These are phyloP conservation scores for Actinernus sp. DNA, from an alignment of 92 coral and sea anemone genomes.

Conservation along the genomic window DNA sequence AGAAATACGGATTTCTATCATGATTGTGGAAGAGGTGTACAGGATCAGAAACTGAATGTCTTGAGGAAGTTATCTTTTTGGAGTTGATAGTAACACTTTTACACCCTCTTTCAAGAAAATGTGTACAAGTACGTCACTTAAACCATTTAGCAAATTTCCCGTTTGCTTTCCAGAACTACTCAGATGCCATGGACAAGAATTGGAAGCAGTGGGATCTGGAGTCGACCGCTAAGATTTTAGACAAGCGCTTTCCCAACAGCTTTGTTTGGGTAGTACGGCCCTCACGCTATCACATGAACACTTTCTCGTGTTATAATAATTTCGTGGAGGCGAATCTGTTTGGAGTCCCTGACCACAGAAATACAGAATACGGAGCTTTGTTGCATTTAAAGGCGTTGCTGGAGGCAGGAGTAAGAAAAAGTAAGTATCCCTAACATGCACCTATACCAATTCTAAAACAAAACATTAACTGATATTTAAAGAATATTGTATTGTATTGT, in stretches of 20 bases:
- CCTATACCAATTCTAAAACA: no score
- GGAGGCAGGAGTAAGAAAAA: slow-evolving; percentile 73
- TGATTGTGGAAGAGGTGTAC: no score
- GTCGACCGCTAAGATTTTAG: slow-evolving; percentile 83
- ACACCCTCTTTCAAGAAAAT: no score
- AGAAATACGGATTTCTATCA: no score
- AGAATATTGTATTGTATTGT: no score
- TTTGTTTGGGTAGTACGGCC: slow-evolving; percentile 96
- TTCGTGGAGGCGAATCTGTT: slow-evolving; percentile 85
- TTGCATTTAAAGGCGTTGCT: slow-evolving; percentile 68
- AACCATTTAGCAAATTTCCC: no score
- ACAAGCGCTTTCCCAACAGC: slow-evolving; percentile 86
- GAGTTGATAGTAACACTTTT: no score
- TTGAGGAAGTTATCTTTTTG: no score
- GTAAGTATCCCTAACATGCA: slow-evolving; percentile 37
- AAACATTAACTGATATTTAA: no score
- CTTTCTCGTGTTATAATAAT: slow-evolving; percentile 92
- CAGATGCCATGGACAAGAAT: slow-evolving; percentile 90
- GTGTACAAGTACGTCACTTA: no score
- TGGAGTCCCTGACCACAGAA: slow-evolving; percentile 96
- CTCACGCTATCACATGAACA: slow-evolving; percentile 76
- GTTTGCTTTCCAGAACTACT: slow-evolving; percentile 70
- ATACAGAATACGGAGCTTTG: slow-evolving; percentile 79
- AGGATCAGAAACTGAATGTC: no score
- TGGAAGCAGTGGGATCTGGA: slow-evolving; percentile 98